These are phyloP conservation scores for Chloroceryle amazona DNA, from an alignment of 2,797 vertebrate species.

Conservation along the genomic window DNA sequence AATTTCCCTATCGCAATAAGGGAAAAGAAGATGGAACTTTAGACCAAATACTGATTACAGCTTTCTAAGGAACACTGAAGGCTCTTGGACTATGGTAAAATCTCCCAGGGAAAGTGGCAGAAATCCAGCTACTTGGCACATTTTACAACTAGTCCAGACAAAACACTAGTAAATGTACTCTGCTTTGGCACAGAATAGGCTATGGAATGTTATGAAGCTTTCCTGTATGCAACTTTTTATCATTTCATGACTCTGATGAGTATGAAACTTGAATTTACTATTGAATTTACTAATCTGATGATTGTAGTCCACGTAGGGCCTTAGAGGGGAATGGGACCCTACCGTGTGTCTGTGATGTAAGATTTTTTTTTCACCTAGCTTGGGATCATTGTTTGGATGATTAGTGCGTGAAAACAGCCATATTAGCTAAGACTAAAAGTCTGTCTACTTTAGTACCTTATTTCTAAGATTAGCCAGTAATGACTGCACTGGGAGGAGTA, in stretches of 20 bases:
- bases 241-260: background rate
- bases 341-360: background rate
- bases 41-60: background rate
- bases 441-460: background rate
- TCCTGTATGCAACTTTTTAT: background rate
- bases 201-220: conserved; percentile 3
- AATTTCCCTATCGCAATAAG: background rate
- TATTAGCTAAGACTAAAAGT: background rate
- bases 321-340: background rate
- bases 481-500: background rate
- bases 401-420: background rate
- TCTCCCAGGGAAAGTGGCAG: conserved; percentile 67
- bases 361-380: background rate
- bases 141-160: conserved; percentile 62
- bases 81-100: conserved; percentile 60
- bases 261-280: background rate
- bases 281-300: background rate
- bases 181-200: conserved; percentile 49
- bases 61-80: conserved; percentile 58
- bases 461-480: conserved; percentile 1
- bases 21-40: conserved; percentile 26
- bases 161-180: conserved; percentile 66
- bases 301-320: background rate
- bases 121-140: conserved; percentile 69
- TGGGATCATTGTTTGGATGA: conserved; percentile 17